Evolutionary conservation across 2,888 invertebrate genomes (phyloP), one percentile per base, ranked within the genome.

Genomic region (Caenorhabditis sinica): DNA sequence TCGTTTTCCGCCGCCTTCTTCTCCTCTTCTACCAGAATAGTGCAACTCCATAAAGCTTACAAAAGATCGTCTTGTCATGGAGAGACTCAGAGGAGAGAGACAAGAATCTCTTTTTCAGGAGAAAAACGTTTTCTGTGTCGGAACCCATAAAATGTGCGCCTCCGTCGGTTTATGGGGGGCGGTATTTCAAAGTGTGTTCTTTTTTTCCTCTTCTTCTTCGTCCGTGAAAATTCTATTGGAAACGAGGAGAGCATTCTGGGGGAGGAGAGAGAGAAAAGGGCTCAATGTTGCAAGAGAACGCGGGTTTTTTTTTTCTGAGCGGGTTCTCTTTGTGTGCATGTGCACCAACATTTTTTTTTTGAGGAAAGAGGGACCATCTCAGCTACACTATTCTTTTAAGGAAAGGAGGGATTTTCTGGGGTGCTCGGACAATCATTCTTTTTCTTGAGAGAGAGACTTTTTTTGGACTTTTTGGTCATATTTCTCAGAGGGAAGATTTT

Each of bases 81-180:
- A 45, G 25, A 43, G 73, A 61, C 45, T 25, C 43, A 43, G 45
- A 33, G 15, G 43, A 40, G 71, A 15, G 43, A 40, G 71, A 13
- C 56, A 56, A 40, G 58, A 72, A 65, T 77, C 69, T 76, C 49
- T 51, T 28, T 77, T 71, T 71, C 71, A 71, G 63, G 51, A 53
- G 61, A 61, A 77, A 75, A 58, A 60, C 53, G 61, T 53, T 51
- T 65, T 71, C 79, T 63, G 43, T 43, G 28, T 49, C 69, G 71
- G 79, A 79, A 79, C 79, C 72, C 79, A 79, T 79, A 79, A 79
- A 79, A 79, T 79, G 79, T 71, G 79, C 79, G 79, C 56, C 79
- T 71, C 71, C 79, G 71, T 79, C 79, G 65, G 79, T 79, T 79
- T 79, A 72, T 72, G 79, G 71, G 79, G 79, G 79, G 79, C 77